Evolutionary conservation across 2,888 invertebrate species (phyloP), one percentile per base, ranked within the genome.

Genomic region (Thera obeliscata): DNA sequence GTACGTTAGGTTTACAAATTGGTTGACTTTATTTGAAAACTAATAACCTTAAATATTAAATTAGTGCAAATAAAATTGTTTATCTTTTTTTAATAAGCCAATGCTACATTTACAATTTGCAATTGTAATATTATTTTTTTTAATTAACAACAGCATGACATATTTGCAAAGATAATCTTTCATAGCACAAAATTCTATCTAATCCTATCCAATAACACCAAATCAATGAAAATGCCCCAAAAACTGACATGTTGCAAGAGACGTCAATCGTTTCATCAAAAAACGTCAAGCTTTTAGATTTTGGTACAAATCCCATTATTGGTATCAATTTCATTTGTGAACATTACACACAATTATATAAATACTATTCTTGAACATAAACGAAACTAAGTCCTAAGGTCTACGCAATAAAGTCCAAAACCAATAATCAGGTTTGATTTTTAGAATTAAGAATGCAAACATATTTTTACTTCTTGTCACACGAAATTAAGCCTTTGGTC

Each of bases 291-390:
- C 74, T 75, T 61, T 70, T 48, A 74, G 76, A 78, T 75, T 80
- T 76, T 71, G 72, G 64, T 71, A 71, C 70, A 76, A 83, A 85
- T 81, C 80, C 71, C 77, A 78, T 82, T 81, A 83, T 78, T 82
- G 73, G 76, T 80, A 80, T 79, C 81, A 78, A 78, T 81, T 80
- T 77, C 81, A 78, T 79, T 81, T 79, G 73, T 75, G 72, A 74
- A 76, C 78, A 74, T 81, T 80, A 77, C 70, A 56, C 52, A 57
- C 11, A 54, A 4, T 58, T 56, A 56, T 11, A 11, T n/a, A 43
- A n/a, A 11, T n/a, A 38, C 12, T 61, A 22, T 22, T 22, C 22
- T 22, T 2, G 9, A 46, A 6, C 52, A 22, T 22, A 38, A 48
- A 41, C 58, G 11, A 65, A 71, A 76, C 66, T 67, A n/a, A 69